Evolutionary conservation across 64 coral and sea anemone species (phyloP).

Genomic region (Stichodactyla mertensii): DNA sequence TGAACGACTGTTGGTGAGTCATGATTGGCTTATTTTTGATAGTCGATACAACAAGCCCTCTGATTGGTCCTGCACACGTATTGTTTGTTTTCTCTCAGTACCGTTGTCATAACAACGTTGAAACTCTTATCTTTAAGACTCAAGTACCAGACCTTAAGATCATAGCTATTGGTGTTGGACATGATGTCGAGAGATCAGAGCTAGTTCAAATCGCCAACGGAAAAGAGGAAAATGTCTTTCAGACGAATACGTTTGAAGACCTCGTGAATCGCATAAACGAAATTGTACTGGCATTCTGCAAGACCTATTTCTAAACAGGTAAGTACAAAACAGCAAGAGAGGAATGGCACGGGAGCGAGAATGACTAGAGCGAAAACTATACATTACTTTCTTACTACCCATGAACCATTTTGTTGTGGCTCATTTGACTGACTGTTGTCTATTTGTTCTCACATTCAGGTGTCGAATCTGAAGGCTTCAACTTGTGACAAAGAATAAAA

Average conservation of each 20-base stretch:
- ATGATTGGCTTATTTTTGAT: neutral
- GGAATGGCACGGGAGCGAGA: neutral
- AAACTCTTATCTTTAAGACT: neutral
- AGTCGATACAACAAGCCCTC: no score
- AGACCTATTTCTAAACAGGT: neutral
- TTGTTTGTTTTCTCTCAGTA: no score
- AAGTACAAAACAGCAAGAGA: neutral
- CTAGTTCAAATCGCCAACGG: conserved; percentile 19
- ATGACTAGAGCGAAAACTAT: no score
- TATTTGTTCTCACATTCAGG: no score
- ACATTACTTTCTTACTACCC: no score
- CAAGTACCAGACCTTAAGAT: neutral
- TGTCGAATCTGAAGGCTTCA: no score
- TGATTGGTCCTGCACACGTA: no score
- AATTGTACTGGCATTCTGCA: conserved; percentile 3
- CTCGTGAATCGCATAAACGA: neutral
- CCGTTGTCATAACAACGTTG: no score
- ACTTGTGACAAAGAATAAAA: no score
- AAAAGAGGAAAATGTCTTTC: neutral
- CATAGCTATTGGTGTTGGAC: conserved; percentile 33
- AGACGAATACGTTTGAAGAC: conserved; percentile 2
- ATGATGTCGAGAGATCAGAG: neutral
- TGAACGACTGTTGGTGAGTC: conserved; percentile 1
- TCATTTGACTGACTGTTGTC: no score
- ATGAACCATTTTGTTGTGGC: no score